phyloP scores from a whole-genome alignment of 2,113 vertebrate species.

The Emydocephalus ijimae region DNA sequence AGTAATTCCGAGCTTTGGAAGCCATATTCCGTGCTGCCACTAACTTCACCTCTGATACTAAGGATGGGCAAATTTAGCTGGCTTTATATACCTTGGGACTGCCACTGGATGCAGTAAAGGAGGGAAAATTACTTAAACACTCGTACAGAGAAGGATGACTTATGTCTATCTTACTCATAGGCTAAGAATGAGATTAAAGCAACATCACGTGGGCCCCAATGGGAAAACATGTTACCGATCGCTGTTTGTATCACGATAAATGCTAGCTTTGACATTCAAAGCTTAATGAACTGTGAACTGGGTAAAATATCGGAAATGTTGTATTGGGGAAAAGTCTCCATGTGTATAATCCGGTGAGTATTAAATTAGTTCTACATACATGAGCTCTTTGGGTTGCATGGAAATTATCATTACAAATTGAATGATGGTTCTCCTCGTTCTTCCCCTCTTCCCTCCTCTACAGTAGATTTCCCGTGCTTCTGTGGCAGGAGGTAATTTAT shows the following conservation, averaged over 20 bases:
- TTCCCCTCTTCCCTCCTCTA: background rate
- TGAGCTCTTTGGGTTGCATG: background rate
- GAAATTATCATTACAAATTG: slow-evolving; percentile 10
- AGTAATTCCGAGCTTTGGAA: too few relatives aligned
- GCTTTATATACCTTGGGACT: background rate
- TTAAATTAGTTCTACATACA: background rate
- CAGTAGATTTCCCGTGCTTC: slow-evolving; percentile 1
- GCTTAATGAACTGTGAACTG: background rate
- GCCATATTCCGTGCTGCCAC: too few relatives aligned
- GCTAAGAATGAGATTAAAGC: background rate
- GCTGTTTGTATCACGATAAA: background rate
- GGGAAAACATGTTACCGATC: background rate
- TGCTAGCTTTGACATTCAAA: background rate
- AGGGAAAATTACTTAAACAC: background rate
- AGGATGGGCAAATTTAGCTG: background rate
- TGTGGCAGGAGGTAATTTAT: slow-evolving; percentile 15
- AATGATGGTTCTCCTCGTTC: background rate
- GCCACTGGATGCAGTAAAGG: background rate
- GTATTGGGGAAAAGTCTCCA: background rate
- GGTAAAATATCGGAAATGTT: background rate
- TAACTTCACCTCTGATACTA: background rate
- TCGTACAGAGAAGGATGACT: background rate
- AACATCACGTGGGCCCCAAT: background rate
- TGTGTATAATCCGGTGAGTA: background rate
- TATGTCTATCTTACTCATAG: background rate